Evolutionary conservation across 1,140 invertebrate species (phyloP).

Genomic region (Colletes gigas): DNA sequence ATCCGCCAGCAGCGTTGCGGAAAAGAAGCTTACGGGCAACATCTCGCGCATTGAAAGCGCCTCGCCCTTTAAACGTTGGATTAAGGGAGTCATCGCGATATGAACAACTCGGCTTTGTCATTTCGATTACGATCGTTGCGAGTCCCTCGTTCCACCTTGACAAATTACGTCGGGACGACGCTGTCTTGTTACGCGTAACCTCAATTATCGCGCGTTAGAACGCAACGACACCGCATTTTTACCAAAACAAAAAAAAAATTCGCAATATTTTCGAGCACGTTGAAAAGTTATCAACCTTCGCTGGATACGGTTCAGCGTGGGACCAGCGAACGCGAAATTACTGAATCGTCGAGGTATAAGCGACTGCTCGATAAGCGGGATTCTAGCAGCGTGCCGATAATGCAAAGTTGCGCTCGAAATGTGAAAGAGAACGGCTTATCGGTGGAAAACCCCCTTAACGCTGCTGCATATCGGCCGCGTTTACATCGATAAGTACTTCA

Average conservation of each 20-base stretch:
- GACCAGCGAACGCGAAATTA: constrained; percentile 13
- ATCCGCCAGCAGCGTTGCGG: constrained; percentile 49
- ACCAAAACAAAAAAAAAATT: neutral
- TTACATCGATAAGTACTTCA: constrained; percentile 55
- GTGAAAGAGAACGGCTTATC: constrained; percentile 51
- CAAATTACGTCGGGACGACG: too few relatives aligned
- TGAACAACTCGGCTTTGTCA: constrained; percentile 11
- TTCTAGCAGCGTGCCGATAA: constrained; percentile 43
- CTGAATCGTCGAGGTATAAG: constrained; percentile 9
- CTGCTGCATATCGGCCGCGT: constrained; percentile 28
- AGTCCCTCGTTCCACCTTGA: too few relatives aligned
- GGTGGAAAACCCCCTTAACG: constrained; percentile 24
- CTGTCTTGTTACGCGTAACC: too few relatives aligned
- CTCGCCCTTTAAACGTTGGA: constrained; percentile 43
- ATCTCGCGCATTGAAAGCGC: constrained; percentile 31
- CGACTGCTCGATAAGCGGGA: constrained; percentile 42
- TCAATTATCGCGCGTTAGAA: too few relatives aligned
- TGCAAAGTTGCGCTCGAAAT: constrained; percentile 51
- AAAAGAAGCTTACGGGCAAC: constrained; percentile 53
- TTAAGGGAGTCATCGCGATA: constrained; percentile 28
- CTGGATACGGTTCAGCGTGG: too few relatives aligned
- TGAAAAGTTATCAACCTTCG: neutral
- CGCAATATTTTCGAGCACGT: neutral
- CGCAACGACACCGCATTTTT: too few relatives aligned
- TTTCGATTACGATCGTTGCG: constrained; percentile 30